Evolutionary conservation across 2,797 vertebrate genomes (phyloP).

Genomic region (Smutsia gigantea): DNA sequence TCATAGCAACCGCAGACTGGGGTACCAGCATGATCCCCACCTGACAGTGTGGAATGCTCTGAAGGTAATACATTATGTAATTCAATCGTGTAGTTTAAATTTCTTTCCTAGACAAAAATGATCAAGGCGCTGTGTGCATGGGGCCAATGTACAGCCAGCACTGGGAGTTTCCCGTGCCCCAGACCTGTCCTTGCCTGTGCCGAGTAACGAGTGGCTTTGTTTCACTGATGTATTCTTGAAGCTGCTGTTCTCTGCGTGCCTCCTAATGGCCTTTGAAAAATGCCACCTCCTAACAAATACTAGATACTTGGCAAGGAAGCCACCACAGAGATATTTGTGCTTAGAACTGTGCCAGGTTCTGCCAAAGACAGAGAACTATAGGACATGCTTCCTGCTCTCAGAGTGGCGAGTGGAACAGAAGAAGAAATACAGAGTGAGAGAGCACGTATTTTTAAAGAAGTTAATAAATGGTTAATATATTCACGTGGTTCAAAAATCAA

Average conservation of each 20-base stretch:
- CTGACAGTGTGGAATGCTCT: rapidly evolving
- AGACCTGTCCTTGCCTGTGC: rapidly evolving
- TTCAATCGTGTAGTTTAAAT: background rate
- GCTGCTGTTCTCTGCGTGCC: rapidly evolving
- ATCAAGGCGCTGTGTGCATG: rapidly evolving
- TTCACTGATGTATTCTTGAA: background rate
- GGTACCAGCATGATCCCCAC: rapidly evolving
- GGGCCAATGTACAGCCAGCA: rapidly evolving
- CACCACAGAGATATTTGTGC: background rate
- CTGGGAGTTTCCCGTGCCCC: rapidly evolving
- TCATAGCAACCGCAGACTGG: background rate
- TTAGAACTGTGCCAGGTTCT: background rate
- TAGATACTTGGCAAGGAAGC: background rate
- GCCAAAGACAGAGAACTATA: rapidly evolving
- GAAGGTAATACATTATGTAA: background rate
- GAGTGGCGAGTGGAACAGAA: background rate
- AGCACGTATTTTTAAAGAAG: background rate
- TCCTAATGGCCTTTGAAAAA: background rate
- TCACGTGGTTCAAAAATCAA: background rate
- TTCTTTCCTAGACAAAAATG: background rate
- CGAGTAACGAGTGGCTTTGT: background rate
- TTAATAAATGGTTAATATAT: background rate
- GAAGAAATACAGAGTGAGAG: background rate
- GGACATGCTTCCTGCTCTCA: rapidly evolving
- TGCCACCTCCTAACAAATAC: background rate